Base-by-base conservation (phyloP, 2,888 invertebrate species). In the Fragum fragum region DNA sequence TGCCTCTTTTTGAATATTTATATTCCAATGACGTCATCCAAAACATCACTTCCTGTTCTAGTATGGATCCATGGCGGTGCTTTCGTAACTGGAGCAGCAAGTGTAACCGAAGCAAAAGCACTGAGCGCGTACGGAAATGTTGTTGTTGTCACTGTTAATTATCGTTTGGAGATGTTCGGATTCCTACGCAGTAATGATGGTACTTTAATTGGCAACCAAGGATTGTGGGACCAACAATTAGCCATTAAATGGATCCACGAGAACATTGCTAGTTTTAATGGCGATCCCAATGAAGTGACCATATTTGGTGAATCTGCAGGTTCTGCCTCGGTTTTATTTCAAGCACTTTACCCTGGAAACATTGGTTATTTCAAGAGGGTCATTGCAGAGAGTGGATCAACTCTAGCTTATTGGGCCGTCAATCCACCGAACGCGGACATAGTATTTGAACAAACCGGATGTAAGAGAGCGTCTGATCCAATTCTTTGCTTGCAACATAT, bases 261-360 rank as follows among this genome's bases (percentile, higher is more conserved):
- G 14, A 82, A 85, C 52, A 85, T 85, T n/a, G 55, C 32, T 14
- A 53, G 66, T n/a, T 85, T 82, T 42, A 28, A 42, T 18, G 85
- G 85, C 21, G 63, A 85, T 28, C 79, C 74, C 16, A 53, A 74
- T 39, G 47, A 75, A 42, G 47, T 85, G 5, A 85, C 85, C 0
- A 73, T 85, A 52, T 85, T 85, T 59, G 85, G 85, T 16, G 78
- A 80, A 53, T 83, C 82, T 0, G 85, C 85, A 14, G 85, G 85
- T 2, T 52, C 70, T 1, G 69, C 70, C 26, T 76, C 79, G 28
- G 82, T 80, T 7, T 14, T 79, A 57, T 70, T 66, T n/a, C 82
- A 85, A 68, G 74, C 82, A 3, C 29, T 85, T 2, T 85, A 82
- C 47, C 76, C 85, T 0, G 85, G 82, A 36, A 85, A 85, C 42